Evolutionary conservation across 2,113 vertebrate species (phyloP), one percentile per base, ranked within the genome.

Genomic region (Bambusicola thoracicus): DNA sequence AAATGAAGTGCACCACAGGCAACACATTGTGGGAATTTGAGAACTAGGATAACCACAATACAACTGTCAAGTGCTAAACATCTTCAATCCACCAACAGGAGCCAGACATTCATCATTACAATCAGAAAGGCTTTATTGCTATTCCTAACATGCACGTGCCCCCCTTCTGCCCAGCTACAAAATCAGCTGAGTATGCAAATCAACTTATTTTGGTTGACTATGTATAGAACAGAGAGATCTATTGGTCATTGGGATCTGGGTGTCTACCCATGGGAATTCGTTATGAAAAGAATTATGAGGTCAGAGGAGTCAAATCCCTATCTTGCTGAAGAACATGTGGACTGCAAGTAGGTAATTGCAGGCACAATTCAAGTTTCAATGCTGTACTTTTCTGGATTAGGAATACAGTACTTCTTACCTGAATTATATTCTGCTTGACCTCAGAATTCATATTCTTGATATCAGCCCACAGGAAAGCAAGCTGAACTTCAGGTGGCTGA

Each of bases 301-400:
- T 16, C 48, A 16, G 27, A 59, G 13, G 25, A 51, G 59, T 8
- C 34, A 40, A 49, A 78, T 63, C 30, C 46, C 30, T 10, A 16
- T 36, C 46, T 51, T 49, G 25, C 67, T 70, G 48, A 66, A 24
- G 43, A 38, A 49, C 30, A 53, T 21, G 61, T 17, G 13, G 62
- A 25, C 48, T 32, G 48, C 44, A 17, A 21, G 38, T 19, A 8
- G 44, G 1, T 4, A 43, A 44, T 27, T 1, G 0, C 1, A 12
- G 49, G 65, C 70, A 81, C 32, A 61, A 18, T 5, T 49, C 25
- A 22, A 27, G 32, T 10, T 40, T 24, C 0, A 0, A 34, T 8
- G 15, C 49, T 21, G 19, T 24, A 10, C 29, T 65, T 9, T 18
- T 18, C 66, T 34, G 41, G 21, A 17, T 0, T 21, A 48, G 46